Conservation (phyloP, 1,140 invertebrate species). For the Drosophila kurseongensis region DNA sequence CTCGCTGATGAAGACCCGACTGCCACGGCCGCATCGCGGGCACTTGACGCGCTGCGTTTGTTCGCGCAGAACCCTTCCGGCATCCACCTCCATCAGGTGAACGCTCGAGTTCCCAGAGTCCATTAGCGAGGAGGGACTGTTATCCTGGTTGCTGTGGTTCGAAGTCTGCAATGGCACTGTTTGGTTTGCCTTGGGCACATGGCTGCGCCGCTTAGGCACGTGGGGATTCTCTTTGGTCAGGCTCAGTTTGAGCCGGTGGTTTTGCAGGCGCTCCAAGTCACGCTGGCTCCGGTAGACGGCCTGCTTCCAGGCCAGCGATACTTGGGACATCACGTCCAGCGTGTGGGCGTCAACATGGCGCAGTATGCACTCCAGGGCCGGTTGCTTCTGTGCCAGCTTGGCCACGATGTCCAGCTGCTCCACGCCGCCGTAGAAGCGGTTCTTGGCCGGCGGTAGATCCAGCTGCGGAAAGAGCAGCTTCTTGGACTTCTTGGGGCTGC, state of each 20-base stretch:
- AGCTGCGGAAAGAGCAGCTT: conserved; percentile 56
- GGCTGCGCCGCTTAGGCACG: conserved; percentile 29
- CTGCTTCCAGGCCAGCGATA: conserved; percentile 53
- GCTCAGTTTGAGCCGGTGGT: conserved; percentile 61
- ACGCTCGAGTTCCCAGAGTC: conserved; percentile 15
- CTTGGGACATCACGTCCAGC: conserved; percentile 64
- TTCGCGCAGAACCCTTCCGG: conserved; percentile 43
- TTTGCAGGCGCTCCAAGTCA: conserved; percentile 49
- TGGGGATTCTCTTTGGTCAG: conserved; percentile 60
- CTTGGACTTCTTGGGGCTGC: conserved; percentile 68
- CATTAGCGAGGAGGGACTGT: conserved; percentile 17
- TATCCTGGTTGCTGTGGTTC: conserved; percentile 48
- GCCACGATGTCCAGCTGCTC: conserved; percentile 61
- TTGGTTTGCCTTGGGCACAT: conserved; percentile 30
- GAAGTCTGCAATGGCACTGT: conserved; percentile 71
- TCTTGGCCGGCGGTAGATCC: not conserved
- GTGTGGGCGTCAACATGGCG: conserved; percentile 44
- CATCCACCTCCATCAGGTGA: conserved; percentile 43
- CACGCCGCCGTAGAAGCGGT: conserved; percentile 59
- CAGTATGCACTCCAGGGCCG: conserved; percentile 63
- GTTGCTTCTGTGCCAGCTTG: conserved; percentile 48
- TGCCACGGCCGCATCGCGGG: conserved; percentile 60
- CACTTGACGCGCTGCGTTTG: conserved; percentile 67
- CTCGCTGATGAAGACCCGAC: conserved; percentile 55
- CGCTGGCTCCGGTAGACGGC: conserved; percentile 41